Evolutionary conservation across 2,888 invertebrate genomes (phyloP).

Genomic region (Dicyrtoma fusca): DNA sequence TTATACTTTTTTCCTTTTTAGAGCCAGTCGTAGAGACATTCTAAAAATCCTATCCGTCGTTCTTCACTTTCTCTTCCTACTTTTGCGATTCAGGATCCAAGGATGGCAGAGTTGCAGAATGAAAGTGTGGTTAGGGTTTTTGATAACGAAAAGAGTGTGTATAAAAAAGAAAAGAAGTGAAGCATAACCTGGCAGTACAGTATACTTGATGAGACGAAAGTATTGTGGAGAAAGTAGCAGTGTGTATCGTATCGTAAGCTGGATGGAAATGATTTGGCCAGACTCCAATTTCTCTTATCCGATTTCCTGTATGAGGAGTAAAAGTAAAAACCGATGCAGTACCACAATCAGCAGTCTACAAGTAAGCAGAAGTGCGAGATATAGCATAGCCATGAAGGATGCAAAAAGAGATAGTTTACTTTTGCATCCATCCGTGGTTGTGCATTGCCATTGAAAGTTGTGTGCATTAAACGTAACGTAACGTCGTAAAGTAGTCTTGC

Average conservation of each 20-base stretch:
- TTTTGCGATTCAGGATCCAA: too few relatives aligned
- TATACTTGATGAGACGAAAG: too few relatives aligned
- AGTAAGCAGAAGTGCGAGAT: neutral
- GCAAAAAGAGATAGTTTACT: slow-evolving; percentile 3
- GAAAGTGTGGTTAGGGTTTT: too few relatives aligned
- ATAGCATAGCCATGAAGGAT: neutral
- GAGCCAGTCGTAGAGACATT: neutral
- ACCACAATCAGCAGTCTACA: neutral
- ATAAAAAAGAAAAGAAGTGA: too few relatives aligned
- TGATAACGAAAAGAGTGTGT: too few relatives aligned
- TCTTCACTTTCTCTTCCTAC: slow-evolving; percentile 6
- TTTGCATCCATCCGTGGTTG: neutral
- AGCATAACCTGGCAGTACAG: too few relatives aligned
- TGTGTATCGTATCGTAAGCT: too few relatives aligned
- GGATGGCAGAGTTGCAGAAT: too few relatives aligned
- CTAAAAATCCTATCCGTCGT: neutral
- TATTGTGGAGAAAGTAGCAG: too few relatives aligned
- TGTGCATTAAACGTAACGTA: neutral
- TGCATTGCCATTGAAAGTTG: neutral
- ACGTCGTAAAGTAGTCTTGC: neutral
- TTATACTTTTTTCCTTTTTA: neutral
- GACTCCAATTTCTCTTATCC: slow-evolving; percentile 30
- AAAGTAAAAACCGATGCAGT: neutral
- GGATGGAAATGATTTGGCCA: slow-evolving; percentile 40
- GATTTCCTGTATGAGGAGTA: neutral